Evolutionary conservation across 2,113 vertebrate species (phyloP).

Genomic region (Crotalus horridus): DNA sequence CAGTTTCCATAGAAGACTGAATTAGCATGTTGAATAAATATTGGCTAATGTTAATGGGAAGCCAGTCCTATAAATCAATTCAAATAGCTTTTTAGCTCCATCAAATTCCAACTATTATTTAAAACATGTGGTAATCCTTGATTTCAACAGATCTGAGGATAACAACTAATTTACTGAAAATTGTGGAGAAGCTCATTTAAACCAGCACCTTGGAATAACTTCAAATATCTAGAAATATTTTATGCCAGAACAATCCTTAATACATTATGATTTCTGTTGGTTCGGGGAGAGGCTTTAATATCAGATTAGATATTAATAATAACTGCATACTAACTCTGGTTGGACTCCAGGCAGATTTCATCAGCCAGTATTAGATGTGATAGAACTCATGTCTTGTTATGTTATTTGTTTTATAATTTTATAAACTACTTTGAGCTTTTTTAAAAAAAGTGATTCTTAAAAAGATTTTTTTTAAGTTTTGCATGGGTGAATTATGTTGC

Average conservation of each 20-base stretch:
- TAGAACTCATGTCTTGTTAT: constrained; percentile 5
- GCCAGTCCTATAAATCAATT: background rate
- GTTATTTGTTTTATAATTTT: constrained; percentile 8
- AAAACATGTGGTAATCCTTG: background rate
- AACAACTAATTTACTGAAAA: background rate
- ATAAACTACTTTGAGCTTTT: background rate
- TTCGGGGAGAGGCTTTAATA: background rate
- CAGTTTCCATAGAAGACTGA: background rate
- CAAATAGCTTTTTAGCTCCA: background rate
- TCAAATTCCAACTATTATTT: background rate
- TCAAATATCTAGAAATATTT: background rate
- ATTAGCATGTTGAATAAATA: background rate
- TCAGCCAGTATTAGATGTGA: background rate
- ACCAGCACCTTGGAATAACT: background rate
- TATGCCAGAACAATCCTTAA: background rate
- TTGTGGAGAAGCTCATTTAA: background rate
- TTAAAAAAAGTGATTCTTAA: background rate
- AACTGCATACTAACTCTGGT: background rate
- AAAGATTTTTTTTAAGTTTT: background rate
- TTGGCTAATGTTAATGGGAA: background rate
- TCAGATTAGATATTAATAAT: background rate
- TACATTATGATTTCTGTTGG: background rate
- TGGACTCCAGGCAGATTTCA: background rate
- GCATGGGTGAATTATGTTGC: constrained; percentile 2
- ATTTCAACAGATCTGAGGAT: background rate